These are phyloP conservation scores for Oedothorax gibbosus DNA, from an alignment of 1,140 invertebrate genomes.

Conservation along the genomic window DNA sequence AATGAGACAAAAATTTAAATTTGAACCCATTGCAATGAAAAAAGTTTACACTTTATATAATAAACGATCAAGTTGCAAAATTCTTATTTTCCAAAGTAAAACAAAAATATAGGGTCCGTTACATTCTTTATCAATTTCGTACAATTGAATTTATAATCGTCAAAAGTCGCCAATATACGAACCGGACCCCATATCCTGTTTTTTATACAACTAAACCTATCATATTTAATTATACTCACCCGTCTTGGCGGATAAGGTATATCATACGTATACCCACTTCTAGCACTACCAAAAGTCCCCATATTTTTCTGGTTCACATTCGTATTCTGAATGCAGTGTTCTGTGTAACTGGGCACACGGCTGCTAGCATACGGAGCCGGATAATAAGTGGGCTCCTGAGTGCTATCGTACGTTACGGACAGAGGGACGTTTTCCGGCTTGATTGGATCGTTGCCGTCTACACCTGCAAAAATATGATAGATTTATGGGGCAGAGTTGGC, in stretches of 20 bases:
- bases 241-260: conserved; percentile 53
- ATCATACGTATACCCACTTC: conserved; percentile 53
- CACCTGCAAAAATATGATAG: conserved; percentile 28
- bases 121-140: too few species aligned
- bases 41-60: too few species aligned
- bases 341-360: conserved; percentile 44
- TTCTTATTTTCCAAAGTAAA: too few species aligned
- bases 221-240: conserved; percentile 20
- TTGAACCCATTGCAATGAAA: too few species aligned
- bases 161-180: too few species aligned
- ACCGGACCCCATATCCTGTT: too few species aligned
- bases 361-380: conserved; percentile 51
- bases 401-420: conserved; percentile 57
- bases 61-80: too few species aligned
- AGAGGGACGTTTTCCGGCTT: conserved; percentile 56
- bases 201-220: too few species aligned
- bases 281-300: conserved; percentile 49
- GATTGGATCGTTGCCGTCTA: conserved; percentile 41
- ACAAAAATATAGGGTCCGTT: too few species aligned
- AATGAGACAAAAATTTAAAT: too few species aligned
- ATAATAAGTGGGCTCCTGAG: conserved; percentile 56
- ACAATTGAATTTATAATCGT: too few species aligned
- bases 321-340: conserved; percentile 33
- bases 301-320: conserved; percentile 46
- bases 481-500: neutral